Conservation (phyloP, 2,888 invertebrate genomes). For the Erpobdella octoculata region DNA sequence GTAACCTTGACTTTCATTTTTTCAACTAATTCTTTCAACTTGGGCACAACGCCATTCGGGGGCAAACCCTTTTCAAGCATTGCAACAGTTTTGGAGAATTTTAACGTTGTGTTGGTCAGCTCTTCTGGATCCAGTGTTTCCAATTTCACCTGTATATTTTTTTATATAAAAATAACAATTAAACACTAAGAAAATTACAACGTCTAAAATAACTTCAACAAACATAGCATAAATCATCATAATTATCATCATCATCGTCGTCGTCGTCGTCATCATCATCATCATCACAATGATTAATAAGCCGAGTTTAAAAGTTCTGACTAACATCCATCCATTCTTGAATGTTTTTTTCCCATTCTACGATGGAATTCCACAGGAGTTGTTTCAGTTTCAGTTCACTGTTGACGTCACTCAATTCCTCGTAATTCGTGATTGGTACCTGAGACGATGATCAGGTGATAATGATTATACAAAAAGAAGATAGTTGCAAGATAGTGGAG, state of each 20-base stretch:
- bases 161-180: not conserved
- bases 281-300: not conserved
- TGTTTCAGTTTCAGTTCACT: slow-evolving; percentile 72
- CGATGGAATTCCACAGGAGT: slow-evolving; percentile 70
- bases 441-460: slow-evolving; percentile 46
- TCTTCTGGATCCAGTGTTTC: slow-evolving; percentile 66
- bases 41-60: slow-evolving; percentile 68
- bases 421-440: slow-evolving; percentile 75
- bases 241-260: too few relatives aligned
- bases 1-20: slow-evolving; percentile 70
- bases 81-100: slow-evolving; percentile 65
- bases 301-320: not conserved
- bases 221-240: too few relatives aligned
- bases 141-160: slow-evolving; percentile 41
- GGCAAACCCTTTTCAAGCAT: slow-evolving; percentile 78
- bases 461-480: not conserved
- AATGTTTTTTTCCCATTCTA: slow-evolving; percentile 65
- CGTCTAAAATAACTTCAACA: too few relatives aligned
- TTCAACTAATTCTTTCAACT: slow-evolving; percentile 69
- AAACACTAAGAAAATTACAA: not conserved
- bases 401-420: slow-evolving; percentile 70
- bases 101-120: slow-evolving; percentile 62
- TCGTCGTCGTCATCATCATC: not conserved
- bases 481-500: not conserved
- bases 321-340: slow-evolving; percentile 61